phyloP scores from a whole-genome alignment of 2,113 vertebrate species.

The Burhinus oedicnemus region DNA sequence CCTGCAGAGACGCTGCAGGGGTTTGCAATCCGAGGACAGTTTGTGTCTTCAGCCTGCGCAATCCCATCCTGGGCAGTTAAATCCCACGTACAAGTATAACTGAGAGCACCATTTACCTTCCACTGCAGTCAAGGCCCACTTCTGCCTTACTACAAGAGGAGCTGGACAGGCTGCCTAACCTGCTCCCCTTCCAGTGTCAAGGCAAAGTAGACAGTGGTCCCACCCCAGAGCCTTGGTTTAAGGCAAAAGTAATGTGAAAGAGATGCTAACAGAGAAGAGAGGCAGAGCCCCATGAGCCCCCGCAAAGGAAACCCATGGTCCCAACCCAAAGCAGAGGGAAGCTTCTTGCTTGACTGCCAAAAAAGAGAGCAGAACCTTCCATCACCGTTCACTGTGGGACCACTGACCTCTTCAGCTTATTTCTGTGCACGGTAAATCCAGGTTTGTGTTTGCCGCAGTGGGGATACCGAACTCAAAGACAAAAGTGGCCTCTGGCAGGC shows the following conservation, averaged over 20 bases:
- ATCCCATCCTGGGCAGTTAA: neutral
- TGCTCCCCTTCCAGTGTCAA: neutral
- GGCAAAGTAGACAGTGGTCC: neutral
- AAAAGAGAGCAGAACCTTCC: neutral
- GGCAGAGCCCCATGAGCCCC: neutral
- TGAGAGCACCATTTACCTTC: neutral
- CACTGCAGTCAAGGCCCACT: neutral
- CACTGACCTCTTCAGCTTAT: neutral
- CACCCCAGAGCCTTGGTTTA: neutral
- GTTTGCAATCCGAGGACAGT: neutral
- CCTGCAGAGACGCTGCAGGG: neutral
- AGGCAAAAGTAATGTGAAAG: neutral
- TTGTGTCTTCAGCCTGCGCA: neutral
- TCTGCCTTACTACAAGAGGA: neutral
- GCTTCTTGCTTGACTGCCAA: neutral
- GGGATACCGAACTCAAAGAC: neutral
- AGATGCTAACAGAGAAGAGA: neutral
- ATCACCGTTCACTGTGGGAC: accelerated
- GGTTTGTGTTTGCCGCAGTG: neutral
- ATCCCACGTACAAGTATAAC: accelerated
- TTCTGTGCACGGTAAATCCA: accelerated
- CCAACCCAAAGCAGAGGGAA: neutral
- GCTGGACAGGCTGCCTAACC: neutral
- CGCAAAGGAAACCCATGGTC: neutral
- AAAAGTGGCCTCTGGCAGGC: neutral